phyloP scores from a whole-genome alignment of 2,888 invertebrate species.

The Smittia aterrima region DNA sequence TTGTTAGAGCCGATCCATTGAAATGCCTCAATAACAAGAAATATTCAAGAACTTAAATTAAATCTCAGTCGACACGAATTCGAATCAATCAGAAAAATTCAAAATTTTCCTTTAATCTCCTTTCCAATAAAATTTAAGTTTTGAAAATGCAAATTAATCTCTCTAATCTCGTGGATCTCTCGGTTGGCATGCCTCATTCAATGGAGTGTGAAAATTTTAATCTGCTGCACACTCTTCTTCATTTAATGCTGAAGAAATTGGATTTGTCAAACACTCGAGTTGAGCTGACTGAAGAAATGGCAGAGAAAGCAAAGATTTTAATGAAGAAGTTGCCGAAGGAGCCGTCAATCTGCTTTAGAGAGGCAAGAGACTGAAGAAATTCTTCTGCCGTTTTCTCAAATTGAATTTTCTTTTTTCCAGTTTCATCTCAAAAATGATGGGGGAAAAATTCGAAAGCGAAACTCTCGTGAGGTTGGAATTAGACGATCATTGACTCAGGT shows the following conservation, averaged over 20 bases:
- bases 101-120: not conserved
- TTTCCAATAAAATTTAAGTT: no score
- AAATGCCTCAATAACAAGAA: slow-evolving; percentile 2
- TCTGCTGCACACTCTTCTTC: not conserved
- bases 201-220: slow-evolving; percentile 18
- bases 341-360: slow-evolving; percentile 2
- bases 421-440: not conserved
- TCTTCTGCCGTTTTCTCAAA: not conserved
- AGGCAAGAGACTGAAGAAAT: not conserved
- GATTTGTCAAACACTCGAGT: not conserved
- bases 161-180: slow-evolving; percentile 6
- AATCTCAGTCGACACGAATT: not conserved
- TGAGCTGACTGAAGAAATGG: not conserved
- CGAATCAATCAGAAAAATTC: not conserved
- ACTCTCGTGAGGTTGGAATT: not conserved
- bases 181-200: not conserved
- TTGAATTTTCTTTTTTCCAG: not conserved
- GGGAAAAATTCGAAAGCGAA: not conserved
- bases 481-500: not conserved
- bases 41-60: not conserved
- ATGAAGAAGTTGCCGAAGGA: not conserved
- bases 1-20: slow-evolving; percentile 11
- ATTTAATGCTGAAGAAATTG: slow-evolving; percentile 15
- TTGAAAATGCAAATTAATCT: slow-evolving; percentile 11
- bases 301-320: not conserved